A percentile compares a stretch with the other conserved stretches of the same genome.
Conservation (phyloP, 2,888 invertebrate genomes). For the Habroteleia sp. region DNA sequence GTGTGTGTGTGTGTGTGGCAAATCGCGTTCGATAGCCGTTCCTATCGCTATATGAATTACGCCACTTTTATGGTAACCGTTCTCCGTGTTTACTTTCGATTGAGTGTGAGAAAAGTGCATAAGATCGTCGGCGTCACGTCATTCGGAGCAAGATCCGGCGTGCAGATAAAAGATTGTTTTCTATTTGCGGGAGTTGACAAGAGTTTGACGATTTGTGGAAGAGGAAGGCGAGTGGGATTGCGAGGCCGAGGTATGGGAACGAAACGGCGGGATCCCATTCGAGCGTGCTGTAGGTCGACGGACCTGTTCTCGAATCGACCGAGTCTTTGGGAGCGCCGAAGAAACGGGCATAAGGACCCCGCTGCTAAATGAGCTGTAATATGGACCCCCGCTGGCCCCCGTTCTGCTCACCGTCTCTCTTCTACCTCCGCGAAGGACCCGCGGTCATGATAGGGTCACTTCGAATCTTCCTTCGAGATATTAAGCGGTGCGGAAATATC, state of each 20-base stretch:
- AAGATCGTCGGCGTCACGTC: too few species aligned
- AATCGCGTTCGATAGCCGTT: too few species aligned
- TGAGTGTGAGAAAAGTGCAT: constrained; percentile 20
- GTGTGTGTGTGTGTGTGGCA: too few species aligned
- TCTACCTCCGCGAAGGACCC: constrained; percentile 49
- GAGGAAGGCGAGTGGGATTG: constrained; percentile 25
- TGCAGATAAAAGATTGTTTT: constrained; percentile 7
- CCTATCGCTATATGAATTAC: constrained; percentile 14
- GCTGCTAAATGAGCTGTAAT: constrained; percentile 81
- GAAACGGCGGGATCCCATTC: constrained; percentile 63
- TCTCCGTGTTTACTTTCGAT: constrained; percentile 15
- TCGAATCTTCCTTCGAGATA: constrained; percentile 62
- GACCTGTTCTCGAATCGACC: constrained; percentile 68
- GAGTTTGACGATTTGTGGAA: constrained; percentile 58
- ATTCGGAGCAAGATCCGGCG: too few species aligned
- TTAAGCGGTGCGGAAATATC: constrained; percentile 57
- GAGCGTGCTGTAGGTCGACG: constrained; percentile 64
- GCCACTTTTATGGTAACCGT: background rate
- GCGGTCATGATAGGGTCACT: constrained; percentile 71
- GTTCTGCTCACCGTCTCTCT: constrained; percentile 64
- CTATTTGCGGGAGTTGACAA: constrained; percentile 19
- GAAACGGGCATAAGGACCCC: constrained; percentile 76
- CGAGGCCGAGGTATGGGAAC: constrained; percentile 65
- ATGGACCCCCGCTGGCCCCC: constrained; percentile 78
- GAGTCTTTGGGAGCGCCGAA: constrained; percentile 72